These are phyloP conservation scores for Parauchenoglanis punctatus DNA, from an alignment of 2,797 vertebrate species.

Conservation along the genomic window DNA sequence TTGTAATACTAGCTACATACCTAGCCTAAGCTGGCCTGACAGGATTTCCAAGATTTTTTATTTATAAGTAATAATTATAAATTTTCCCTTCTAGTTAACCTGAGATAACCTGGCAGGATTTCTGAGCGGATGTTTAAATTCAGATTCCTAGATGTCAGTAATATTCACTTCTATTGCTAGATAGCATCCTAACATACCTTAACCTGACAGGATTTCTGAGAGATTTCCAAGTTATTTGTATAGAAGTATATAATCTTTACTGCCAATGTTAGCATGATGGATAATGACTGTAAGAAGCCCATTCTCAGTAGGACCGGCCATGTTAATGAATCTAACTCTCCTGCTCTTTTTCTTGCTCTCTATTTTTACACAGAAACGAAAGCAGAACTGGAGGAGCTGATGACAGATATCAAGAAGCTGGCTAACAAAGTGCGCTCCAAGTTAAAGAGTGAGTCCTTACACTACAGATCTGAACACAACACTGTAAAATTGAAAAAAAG, in stretches of 20 bases:
- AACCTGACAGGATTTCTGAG: neutral
- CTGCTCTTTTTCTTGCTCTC: neutral
- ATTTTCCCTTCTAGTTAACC: neutral
- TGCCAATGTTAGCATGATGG: neutral
- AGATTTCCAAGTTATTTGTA: neutral
- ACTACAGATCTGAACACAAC: neutral
- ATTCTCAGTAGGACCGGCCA: neutral
- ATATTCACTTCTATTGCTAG: neutral
- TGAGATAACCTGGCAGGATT: neutral
- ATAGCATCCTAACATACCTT: neutral
- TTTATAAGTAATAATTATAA: neutral
- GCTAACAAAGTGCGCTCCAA: constrained; percentile 97
- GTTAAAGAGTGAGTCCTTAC: constrained; percentile 88
- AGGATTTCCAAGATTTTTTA: neutral
- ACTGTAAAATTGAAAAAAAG: neutral
- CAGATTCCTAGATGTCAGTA: neutral
- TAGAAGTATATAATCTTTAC: neutral
- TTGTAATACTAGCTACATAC: neutral
- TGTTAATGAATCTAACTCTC: neutral
- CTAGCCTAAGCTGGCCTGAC: neutral
- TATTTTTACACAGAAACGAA: constrained; percentile 83
- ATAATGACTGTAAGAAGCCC: neutral
- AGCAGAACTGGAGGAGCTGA: constrained; percentile 90
- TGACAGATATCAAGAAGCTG: constrained; percentile 95
- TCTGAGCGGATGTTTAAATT: neutral